Base-by-base conservation (phyloP, 2,113 vertebrate genomes). In the Gorsachius goisagi region DNA sequence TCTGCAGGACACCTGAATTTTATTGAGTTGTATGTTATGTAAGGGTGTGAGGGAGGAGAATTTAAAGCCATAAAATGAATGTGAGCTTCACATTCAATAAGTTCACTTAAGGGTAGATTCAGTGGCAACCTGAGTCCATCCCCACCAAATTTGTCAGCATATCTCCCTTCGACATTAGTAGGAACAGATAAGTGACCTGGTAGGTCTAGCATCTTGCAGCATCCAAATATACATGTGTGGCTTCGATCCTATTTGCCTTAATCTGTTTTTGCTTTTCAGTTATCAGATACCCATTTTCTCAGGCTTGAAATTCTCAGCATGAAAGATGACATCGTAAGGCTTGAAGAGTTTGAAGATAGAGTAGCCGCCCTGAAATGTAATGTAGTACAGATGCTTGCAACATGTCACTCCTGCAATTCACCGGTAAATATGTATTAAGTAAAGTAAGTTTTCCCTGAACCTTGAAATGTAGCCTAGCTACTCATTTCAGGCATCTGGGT, bases 401-500 rank as follows among this genome's bases (percentile, higher is more conserved):
- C 47, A 53, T 45, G 76, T 72, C 81, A 79, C 52, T 83, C 69
- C 47, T 85, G 81, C 39, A 68, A 37, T 68, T 37, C 76, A 62
- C 53, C 4, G 45, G 53, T n/a, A 93, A 90, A 88, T 88, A 74
- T 15, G 86, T 87, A 49, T 15, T 52, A 82, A n/a, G n/a, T n/a
- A n/a, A n/a, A n/a, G n/a, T n/a, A n/a, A 75, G 60, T 90, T 94
- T 64, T n/a, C 45, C 77, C 41, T 55, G 35, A 93, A 82, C 45
- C 76, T 66, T 93, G 47, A 81, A 83, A 62, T 50, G 53, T 14
- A 62, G 73, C 58, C 66, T 85, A 88, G 66, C 53, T 50, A 79
- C 86, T 92, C 84, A 85, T 88, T 97, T 92, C 91, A 93, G 80
- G 83, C 92, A 93, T 89, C 86, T 89, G 90, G 86, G 86, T 93